Evolutionary conservation across 2,113 vertebrate genomes (phyloP), one percentile per base, ranked within the genome.

Genomic region (Corythornis cristatus): DNA sequence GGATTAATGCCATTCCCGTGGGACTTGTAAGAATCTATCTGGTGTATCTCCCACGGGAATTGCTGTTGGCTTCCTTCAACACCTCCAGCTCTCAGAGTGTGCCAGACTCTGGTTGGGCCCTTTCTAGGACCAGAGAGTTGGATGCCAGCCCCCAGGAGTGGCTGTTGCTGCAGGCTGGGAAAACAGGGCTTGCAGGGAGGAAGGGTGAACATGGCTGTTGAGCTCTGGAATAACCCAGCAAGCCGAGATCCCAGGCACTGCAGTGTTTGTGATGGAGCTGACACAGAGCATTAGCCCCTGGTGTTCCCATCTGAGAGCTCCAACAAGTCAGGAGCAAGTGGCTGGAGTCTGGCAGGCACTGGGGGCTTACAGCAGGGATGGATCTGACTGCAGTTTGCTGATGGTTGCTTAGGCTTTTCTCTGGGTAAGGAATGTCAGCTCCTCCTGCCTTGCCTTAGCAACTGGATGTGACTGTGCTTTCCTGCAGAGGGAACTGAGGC

Each of bases 21-120:
- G 29, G 21, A 58, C 8, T 83, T 70, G 3, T 22, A 67, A 46
- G 48, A 64, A 37, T 64, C 10, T n/a, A 7, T 23, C 23, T 17
- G 10, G 4, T 40, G 6, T 82, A 33, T 78, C 5, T 45, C 51
- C 64, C 64, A 11, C 10, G 50, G 26, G 31, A 46, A 5, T 37
- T 83, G 65, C 18, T 68, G 13, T 20, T 79, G 53, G n/a, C 21
- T 80, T 77, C 31, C 14, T 37, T 61, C 62, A 79, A 53, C 14
- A 7, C 8, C 16, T 79, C 3, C 5, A 72, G 40, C 82, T 76
- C 40, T 37, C 9, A 31, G 50, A 66, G 11, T 23, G 66, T 37
- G 54, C 6, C 54, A 70, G 58, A 46, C 9, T 11, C 65, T 53
- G 45, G 17, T 35, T 0, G 0, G 64, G 26, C 10, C 15, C 18